phyloP scores from a whole-genome alignment of 2,888 invertebrate species.

The Leptogaster cylindrica region DNA sequence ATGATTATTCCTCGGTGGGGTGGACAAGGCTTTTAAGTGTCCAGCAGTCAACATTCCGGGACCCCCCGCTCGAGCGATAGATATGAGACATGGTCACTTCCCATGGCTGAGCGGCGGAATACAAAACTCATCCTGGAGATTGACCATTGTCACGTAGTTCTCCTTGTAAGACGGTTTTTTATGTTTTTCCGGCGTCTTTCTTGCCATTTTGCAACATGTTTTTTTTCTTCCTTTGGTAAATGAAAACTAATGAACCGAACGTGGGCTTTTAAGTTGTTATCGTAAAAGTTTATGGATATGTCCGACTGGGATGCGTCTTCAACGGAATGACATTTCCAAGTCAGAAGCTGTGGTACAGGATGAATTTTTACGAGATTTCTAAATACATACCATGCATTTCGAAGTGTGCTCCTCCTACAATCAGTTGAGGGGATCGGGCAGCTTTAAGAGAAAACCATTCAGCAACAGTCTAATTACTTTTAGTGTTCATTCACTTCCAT shows the following conservation, averaged over 20 bases:
- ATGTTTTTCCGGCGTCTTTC: conserved; percentile 44
- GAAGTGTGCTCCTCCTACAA: neutral
- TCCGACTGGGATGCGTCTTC: conserved; percentile 32
- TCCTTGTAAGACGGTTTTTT: conserved; percentile 35
- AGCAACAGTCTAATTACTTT: conserved; percentile 16
- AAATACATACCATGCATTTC: neutral
- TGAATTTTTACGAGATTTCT: conserved; percentile 25
- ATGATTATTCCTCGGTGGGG: conserved; percentile 21
- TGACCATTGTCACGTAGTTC: conserved; percentile 46
- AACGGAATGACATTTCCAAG: conserved; percentile 26
- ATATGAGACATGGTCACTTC: neutral
- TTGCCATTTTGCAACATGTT: conserved; percentile 45
- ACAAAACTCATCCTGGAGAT: conserved; percentile 37
- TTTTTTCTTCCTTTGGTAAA: conserved; percentile 45
- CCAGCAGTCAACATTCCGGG: neutral
- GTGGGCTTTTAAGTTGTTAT: conserved; percentile 48
- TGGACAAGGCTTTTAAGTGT: conserved; percentile 23
- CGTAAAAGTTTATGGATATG: conserved; percentile 48
- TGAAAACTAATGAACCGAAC: conserved; percentile 48
- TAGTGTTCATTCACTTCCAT: neutral
- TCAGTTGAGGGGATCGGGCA: neutral
- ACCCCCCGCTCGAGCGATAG: neutral
- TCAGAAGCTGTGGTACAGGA: neutral
- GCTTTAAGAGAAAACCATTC: no score
- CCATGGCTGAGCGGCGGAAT: conserved; percentile 26